A percentile compares a stretch with the other conserved stretches of the same genome.
Conservation (phyloP, 2,888 invertebrate genomes). For the Polyommatus iphigenia region DNA sequence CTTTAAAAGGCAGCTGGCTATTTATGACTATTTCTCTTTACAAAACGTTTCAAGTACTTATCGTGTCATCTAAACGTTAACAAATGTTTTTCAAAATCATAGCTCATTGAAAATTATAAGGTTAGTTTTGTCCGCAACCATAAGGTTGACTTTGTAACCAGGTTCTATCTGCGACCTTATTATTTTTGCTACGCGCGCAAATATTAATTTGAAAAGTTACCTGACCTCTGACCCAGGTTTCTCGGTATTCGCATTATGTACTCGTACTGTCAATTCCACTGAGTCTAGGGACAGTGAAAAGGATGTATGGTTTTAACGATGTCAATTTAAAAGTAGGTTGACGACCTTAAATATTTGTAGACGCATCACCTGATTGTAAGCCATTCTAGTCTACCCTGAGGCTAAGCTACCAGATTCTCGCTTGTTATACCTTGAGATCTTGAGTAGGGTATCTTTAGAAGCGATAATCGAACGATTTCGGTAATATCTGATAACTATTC, state of each 20-base stretch:
- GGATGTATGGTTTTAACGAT: background rate
- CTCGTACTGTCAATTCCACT: background rate
- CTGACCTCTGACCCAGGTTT: background rate
- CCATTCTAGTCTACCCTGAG: background rate
- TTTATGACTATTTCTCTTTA: background rate
- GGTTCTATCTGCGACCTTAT: background rate
- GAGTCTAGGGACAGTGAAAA: background rate
- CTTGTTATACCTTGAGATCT: no score
- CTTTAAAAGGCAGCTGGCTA: background rate
- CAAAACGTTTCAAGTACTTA: background rate
- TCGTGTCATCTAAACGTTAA: background rate
- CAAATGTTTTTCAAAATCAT: background rate
- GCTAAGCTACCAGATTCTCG: no score
- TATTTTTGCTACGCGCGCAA: background rate
- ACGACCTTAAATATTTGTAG: background rate
- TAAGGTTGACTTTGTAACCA: background rate
- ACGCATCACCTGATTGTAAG: background rate
- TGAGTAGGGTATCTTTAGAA: no score
- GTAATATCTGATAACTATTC: no score
- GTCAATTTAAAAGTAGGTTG: background rate
- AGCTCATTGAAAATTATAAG: background rate
- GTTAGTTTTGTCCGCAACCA: background rate
- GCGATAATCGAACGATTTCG: no score
- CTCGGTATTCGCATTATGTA: constrained; percentile 1
- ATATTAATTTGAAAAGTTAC: background rate